Evolutionary conservation across 2,888 invertebrate genomes (phyloP).

Genomic region (Tetheella fluctuosa): DNA sequence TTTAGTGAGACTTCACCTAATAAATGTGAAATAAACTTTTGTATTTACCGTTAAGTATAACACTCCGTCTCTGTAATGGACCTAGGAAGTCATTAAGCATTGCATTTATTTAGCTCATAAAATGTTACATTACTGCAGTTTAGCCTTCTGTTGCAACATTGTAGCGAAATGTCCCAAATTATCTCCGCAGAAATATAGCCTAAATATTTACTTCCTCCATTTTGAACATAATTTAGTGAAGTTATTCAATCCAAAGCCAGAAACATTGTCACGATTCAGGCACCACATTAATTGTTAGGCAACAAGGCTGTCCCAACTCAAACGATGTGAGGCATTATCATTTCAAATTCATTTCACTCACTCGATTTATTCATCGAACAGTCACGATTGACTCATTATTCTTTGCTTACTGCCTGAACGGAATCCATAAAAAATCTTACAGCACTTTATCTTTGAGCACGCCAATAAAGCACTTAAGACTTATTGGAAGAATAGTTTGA

Average conservation of each 20-base stretch:
- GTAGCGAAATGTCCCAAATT: background rate
- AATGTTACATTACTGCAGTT: conserved; percentile 1
- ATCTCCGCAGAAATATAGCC: background rate
- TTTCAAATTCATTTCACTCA: conserved; percentile 29
- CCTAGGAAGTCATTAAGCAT: conserved; percentile 4
- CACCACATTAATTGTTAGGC: conserved; percentile 28
- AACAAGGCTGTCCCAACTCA: conserved; percentile 16
- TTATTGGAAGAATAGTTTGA: background rate
- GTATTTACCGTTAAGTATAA: background rate
- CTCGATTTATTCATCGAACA: conserved; percentile 25
- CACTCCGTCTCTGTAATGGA: background rate
- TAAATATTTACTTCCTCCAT: background rate
- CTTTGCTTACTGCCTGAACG: conserved; percentile 27
- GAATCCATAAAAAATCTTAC: conserved; percentile 26
- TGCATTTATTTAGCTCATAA: background rate
- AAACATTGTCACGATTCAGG: conserved; percentile 21
- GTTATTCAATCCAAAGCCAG: background rate
- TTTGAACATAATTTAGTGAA: background rate
- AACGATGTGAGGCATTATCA: conserved; percentile 16
- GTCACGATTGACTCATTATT: conserved; percentile 48
- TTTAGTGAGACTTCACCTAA: background rate
- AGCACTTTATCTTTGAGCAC: background rate
- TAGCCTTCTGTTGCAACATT: background rate
- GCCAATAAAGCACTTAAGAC: conserved; percentile 23
- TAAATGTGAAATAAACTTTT: background rate